Conservation (phyloP, 2,113 vertebrate genomes). For the Anguilla rostrata region DNA sequence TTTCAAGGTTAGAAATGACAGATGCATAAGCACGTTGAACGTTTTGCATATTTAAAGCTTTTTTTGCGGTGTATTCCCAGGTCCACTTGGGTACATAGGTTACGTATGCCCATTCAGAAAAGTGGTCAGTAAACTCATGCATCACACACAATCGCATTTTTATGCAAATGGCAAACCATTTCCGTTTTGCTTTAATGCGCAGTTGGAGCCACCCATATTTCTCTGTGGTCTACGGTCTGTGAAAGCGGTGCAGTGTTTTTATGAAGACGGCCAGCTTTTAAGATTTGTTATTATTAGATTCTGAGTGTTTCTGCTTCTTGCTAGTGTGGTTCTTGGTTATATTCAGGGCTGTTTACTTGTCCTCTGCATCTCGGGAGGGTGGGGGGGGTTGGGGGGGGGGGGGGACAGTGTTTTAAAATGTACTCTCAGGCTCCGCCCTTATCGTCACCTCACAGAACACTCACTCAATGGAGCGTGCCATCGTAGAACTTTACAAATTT, state of each 20-base stretch:
- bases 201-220: background rate
- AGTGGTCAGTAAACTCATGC: background rate
- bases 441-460: background rate
- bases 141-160: background rate
- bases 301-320: background rate
- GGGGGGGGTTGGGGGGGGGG: too few species aligned
- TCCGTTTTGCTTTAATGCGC: background rate
- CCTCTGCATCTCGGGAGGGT: too few species aligned
- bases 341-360: background rate
- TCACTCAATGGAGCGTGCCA: background rate
- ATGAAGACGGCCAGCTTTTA: background rate
- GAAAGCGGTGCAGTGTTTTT: background rate
- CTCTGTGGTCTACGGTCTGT: background rate
- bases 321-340: background rate
- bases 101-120: background rate
- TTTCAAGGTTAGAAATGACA: background rate
- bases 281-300: background rate
- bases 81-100: background rate
- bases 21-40: background rate
- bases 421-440: background rate
- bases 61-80: background rate
- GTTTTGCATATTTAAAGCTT: background rate
- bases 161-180: background rate
- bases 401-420: background rate
- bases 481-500: background rate